Percentiles rank a stretch among this genome's conserved stretches.
These are phyloP conservation scores for Lathronympha strigana DNA, from an alignment of 2,888 invertebrate species.

Conservation along the genomic window DNA sequence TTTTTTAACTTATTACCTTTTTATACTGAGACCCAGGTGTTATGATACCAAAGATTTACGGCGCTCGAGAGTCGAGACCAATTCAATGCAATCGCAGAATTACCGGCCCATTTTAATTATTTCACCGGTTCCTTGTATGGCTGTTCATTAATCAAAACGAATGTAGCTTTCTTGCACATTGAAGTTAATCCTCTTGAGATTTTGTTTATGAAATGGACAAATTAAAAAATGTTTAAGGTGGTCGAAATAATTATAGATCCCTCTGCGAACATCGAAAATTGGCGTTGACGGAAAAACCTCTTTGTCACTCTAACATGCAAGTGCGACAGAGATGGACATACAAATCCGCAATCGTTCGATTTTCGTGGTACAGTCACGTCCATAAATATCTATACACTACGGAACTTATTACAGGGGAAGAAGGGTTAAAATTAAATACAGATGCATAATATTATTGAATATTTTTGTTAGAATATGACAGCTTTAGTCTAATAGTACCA, in stretches of 20 bases:
- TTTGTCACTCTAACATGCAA: no score
- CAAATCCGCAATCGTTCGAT: no score
- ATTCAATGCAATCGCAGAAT: conserved; percentile 13
- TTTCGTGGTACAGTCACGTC: no score
- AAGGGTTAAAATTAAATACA: no score
- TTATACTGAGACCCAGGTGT: background rate
- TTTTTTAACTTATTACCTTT: background rate
- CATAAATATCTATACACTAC: no score
- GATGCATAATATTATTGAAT: no score
- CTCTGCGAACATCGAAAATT: no score
- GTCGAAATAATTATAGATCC: background rate
- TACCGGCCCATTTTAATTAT: conserved; percentile 19
- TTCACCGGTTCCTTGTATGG: conserved; percentile 18
- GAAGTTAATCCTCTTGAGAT: background rate
- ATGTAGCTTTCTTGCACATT: conserved; percentile 18
- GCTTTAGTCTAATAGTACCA: no score
- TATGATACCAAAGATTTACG: conserved; percentile 14
- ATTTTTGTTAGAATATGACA: no score
- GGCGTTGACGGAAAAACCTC: no score
- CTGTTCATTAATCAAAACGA: conserved; percentile 14
- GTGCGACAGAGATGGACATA: no score
- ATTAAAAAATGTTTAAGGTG: background rate
- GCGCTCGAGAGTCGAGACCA: background rate
- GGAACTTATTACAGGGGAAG: no score
- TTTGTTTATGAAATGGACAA: background rate